Conservation (phyloP, 2,888 invertebrate genomes). For the Pilophorus perplexus region DNA sequence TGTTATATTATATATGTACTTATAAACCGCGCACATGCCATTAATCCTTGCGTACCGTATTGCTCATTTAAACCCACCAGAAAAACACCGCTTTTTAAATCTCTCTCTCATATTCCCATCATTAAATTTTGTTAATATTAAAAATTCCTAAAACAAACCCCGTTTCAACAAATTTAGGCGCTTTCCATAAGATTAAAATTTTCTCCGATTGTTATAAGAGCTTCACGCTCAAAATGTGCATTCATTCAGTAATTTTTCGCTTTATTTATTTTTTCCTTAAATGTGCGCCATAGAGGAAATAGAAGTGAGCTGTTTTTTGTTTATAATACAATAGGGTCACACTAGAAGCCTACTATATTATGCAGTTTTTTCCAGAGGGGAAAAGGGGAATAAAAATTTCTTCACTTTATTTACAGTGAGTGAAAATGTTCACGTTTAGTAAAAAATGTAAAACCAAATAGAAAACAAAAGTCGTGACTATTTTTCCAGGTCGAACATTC, state of each 20-base stretch:
- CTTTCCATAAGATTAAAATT: too few relatives aligned
- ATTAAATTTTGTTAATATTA: too few relatives aligned
- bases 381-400: slow-evolving; percentile 7
- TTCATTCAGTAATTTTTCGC: too few relatives aligned
- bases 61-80: slow-evolving; percentile 24
- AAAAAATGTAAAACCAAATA: slow-evolving; percentile 21
- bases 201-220: too few relatives aligned
- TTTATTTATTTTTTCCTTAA: slow-evolving; percentile 4
- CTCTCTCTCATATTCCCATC: neutral
- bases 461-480: slow-evolving; percentile 37
- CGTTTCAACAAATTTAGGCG: slow-evolving; percentile 20
- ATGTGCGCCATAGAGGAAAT: slow-evolving; percentile 14
- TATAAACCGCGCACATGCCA: slow-evolving; percentile 14
- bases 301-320: slow-evolving; percentile 42
- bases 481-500: slow-evolving; percentile 43
- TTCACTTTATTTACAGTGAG: slow-evolving; percentile 2
- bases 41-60: slow-evolving; percentile 24
- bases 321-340: slow-evolving; percentile 44
- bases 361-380: slow-evolving; percentile 23
- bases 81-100: slow-evolving; percentile 8
- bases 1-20: slow-evolving; percentile 2
- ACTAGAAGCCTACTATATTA: slow-evolving; percentile 46
- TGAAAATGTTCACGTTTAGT: neutral
- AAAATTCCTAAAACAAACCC: slow-evolving; percentile 37
- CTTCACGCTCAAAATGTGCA: too few relatives aligned